Evolutionary conservation across 2,888 invertebrate species (phyloP).

Genomic region (Pristionchus exspectatus): DNA sequence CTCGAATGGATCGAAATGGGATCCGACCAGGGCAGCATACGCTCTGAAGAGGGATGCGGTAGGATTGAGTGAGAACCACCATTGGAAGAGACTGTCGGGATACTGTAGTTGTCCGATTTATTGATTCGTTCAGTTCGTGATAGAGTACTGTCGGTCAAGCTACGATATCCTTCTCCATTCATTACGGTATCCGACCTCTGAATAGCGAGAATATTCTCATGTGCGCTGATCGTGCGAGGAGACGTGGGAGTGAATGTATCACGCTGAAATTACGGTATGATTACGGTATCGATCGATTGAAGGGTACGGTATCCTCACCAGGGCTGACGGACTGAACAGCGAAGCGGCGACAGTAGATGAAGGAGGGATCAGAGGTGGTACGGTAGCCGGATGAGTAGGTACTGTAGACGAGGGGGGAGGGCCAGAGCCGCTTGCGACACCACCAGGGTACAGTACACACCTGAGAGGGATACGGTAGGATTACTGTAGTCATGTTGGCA

Average conservation of each 20-base stretch:
- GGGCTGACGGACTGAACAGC: background rate
- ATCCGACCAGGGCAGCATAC: background rate
- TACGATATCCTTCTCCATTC: background rate
- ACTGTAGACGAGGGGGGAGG: background rate
- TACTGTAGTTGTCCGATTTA: background rate
- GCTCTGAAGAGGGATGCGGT: background rate
- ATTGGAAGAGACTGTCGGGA: background rate
- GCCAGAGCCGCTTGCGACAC: no score
- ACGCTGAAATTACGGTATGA: background rate
- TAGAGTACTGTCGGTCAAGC: background rate
- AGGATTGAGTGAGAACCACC: background rate
- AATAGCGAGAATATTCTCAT: background rate
- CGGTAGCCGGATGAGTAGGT: background rate
- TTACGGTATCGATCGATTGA: background rate
- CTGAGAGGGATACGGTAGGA: background rate
- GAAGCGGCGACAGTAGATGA: background rate
- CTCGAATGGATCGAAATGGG: conserved; percentile 36
- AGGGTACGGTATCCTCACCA: background rate
- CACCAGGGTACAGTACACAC: conserved; percentile 41
- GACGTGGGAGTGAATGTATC: background rate
- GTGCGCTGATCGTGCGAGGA: background rate
- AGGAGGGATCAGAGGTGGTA: background rate
- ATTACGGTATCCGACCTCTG: background rate
- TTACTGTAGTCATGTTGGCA: background rate
- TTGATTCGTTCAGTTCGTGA: background rate